Evolutionary conservation across 2,797 vertebrate species (phyloP).

Genomic region (Myotis vivesi): DNA sequence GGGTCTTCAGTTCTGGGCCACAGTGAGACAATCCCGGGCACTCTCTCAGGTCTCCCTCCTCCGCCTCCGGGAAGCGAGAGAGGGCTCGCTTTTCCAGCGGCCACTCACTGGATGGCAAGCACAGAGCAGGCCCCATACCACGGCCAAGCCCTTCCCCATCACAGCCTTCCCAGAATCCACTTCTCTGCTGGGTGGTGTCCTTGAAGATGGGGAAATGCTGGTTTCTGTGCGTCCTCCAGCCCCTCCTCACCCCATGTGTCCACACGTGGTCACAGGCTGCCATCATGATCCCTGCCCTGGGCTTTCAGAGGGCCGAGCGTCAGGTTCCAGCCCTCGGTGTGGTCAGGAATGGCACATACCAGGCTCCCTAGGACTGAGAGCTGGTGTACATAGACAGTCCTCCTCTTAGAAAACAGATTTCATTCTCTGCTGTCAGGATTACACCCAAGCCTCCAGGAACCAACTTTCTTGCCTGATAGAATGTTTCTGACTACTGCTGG

Average conservation of each 20-base stretch:
- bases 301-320: background rate
- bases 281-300: background rate
- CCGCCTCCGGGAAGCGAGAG: background rate
- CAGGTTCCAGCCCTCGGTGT: background rate
- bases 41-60: background rate
- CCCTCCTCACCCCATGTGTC: background rate
- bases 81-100: background rate
- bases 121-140: background rate
- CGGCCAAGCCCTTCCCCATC: fast-evolving
- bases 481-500: background rate
- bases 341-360: background rate
- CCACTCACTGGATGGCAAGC: background rate
- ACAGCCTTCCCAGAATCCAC: background rate
- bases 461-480: background rate
- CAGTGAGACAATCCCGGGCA: background rate
- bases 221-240: background rate
- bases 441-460: background rate
- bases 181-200: background rate
- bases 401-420: background rate
- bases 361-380: background rate
- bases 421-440: background rate
- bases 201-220: background rate
- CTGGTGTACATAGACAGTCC: background rate
- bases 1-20: background rate
- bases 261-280: background rate